These are phyloP conservation scores for Coenonympha arcania DNA, from an alignment of 2,888 invertebrate genomes.

Conservation along the genomic window DNA sequence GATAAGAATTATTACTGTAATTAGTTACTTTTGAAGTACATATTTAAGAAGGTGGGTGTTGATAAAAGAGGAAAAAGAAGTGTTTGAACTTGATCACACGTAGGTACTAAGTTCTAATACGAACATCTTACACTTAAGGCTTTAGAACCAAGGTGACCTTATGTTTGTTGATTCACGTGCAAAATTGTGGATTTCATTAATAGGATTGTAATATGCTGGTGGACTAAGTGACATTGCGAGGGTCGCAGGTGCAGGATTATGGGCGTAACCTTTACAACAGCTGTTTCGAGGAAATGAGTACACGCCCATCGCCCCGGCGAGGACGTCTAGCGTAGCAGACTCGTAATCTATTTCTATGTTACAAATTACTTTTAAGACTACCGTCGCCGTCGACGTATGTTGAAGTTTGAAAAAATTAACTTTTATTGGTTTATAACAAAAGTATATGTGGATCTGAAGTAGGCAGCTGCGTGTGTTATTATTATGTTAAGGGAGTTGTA, in stretches of 20 bases:
- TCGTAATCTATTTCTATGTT: slow-evolving; percentile 57
- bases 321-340: slow-evolving; percentile 40
- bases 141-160: background rate
- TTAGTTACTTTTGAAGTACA: background rate
- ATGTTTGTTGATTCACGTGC: slow-evolving; percentile 12
- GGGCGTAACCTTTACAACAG: slow-evolving; percentile 68
- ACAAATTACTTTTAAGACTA: slow-evolving; percentile 28
- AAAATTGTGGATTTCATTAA: slow-evolving; percentile 45
- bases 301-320: slow-evolving; percentile 41
- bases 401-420: slow-evolving; percentile 21
- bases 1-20: background rate
- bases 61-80: too few species aligned
- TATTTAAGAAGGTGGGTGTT: too few species aligned
- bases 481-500: slow-evolving; percentile 33
- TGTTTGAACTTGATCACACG: too few species aligned
- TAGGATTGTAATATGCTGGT: slow-evolving; percentile 59
- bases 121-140: too few species aligned
- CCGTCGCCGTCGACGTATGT: slow-evolving; percentile 19
- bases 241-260: slow-evolving; percentile 62
- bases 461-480: slow-evolving; percentile 35
- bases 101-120: too few species aligned
- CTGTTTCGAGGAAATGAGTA: slow-evolving; percentile 60
- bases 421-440: slow-evolving; percentile 33
- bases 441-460: slow-evolving; percentile 36
- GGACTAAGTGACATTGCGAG: slow-evolving; percentile 39